Percentiles rank a stretch among this genome's conserved stretches.
These are phyloP conservation scores for Hippocampus guttulatus DNA, from an alignment of 2,113 vertebrate genomes.

Conservation along the genomic window DNA sequence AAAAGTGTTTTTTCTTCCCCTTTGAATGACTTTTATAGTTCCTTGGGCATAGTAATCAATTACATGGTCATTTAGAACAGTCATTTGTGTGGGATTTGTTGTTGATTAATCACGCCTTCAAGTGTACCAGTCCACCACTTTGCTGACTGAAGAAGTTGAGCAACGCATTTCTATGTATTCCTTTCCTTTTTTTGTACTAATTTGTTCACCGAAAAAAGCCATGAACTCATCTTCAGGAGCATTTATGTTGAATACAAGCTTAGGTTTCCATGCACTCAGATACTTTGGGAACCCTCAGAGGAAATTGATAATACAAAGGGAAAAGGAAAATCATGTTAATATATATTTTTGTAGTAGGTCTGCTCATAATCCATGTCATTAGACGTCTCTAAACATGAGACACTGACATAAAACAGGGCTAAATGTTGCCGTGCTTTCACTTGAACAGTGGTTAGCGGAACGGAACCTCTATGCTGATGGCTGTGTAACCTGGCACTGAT, in stretches of 20 bases:
- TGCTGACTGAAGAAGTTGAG: no score
- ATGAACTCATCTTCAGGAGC: not conserved
- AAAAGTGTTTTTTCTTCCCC: not conserved
- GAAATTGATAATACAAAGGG: not conserved
- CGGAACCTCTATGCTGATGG: conserved; percentile 36
- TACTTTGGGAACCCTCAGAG: not conserved
- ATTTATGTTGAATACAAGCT: not conserved
- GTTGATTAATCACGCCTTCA: not conserved
- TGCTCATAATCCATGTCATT: conserved; percentile 27
- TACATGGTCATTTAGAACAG: no score
- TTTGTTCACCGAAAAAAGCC: not conserved
- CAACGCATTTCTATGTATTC: not conserved
- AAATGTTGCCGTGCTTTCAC: conserved; percentile 19
- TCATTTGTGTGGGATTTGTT: no score
- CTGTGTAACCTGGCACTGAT: conserved; percentile 50
- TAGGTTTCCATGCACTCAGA: not conserved
- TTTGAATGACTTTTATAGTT: not conserved
- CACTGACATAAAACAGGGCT: conserved; percentile 19
- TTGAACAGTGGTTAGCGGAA: conserved; percentile 38
- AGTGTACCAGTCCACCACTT: no score
- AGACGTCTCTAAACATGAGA: not conserved
- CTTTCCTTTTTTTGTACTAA: not conserved
- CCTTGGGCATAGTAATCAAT: no score
- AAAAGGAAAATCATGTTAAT: conserved; percentile 8
- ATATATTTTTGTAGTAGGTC: conserved; percentile 15